phyloP scores from a whole-genome alignment of 2,113 vertebrate genomes.

The Antigone vipio region DNA sequence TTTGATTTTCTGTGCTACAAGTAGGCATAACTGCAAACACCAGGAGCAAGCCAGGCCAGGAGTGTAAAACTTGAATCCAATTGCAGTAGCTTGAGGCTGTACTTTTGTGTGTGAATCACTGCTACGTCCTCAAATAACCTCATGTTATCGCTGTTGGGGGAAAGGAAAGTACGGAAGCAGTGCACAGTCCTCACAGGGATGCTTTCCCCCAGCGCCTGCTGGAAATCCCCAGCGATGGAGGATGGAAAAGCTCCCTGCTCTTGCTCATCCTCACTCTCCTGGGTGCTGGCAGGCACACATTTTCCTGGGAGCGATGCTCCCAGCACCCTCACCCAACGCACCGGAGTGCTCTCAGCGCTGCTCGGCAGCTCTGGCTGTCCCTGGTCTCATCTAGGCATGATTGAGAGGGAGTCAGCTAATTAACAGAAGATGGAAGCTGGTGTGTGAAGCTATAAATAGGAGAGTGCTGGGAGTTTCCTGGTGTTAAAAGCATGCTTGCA shows the following conservation, averaged over 20 bases:
- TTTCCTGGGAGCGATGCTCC: background rate
- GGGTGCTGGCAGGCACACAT: background rate
- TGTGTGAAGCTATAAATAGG: background rate
- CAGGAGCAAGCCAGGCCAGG: background rate
- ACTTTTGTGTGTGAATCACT: background rate
- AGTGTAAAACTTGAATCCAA: background rate
- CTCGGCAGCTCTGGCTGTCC: background rate
- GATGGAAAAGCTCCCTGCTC: background rate
- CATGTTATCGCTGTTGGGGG: background rate
- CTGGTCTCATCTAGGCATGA: background rate
- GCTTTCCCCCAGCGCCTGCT: background rate
- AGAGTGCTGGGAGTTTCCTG: background rate
- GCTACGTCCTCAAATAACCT: background rate
- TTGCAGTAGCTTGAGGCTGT: background rate
- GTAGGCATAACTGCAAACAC: background rate
- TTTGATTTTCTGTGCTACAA: background rate
- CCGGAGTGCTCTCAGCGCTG: rapidly evolving
- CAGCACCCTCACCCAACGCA: background rate
- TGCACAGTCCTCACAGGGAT: background rate
- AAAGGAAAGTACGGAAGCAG: background rate
- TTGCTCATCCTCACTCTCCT: background rate
- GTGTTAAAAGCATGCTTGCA: background rate
- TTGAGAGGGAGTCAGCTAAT: background rate
- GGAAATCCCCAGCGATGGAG: background rate
- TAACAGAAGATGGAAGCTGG: background rate